phyloP scores from a whole-genome alignment of 2,113 vertebrate genomes.

The Sminthopsis crassicaudata region DNA sequence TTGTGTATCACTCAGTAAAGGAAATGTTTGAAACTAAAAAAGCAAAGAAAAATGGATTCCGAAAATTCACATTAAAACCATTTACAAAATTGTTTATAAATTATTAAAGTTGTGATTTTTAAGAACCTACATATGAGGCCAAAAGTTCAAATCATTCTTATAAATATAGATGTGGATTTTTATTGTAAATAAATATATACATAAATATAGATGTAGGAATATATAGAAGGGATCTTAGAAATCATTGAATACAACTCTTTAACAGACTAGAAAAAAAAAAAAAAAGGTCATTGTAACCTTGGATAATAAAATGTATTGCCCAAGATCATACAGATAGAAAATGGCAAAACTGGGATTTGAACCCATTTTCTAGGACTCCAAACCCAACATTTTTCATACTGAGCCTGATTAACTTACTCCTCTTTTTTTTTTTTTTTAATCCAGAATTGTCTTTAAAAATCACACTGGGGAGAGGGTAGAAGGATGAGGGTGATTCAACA shows the following conservation, averaged over 20 bases:
- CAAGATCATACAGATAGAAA: background rate
- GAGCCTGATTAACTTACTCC: background rate
- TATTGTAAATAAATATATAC: background rate
- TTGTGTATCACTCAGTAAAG: background rate
- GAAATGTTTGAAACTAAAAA: background rate
- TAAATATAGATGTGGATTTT: background rate
- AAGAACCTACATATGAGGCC: constrained; percentile 1
- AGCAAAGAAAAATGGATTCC: background rate
- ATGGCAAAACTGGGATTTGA: background rate
- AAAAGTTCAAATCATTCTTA: constrained; percentile 30
- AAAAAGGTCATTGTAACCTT: constrained; percentile 79
- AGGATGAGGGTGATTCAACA: background rate
- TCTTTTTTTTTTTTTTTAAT: background rate
- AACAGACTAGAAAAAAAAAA: no score
- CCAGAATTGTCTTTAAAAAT: background rate
- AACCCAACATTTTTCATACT: background rate
- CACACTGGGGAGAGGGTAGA: background rate
- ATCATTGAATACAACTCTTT: background rate
- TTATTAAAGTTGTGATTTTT: background rate
- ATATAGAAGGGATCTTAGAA: background rate
- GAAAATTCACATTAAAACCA: constrained; percentile 11
- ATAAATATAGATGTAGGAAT: background rate
- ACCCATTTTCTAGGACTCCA: background rate
- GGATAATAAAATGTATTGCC: constrained; percentile 79
- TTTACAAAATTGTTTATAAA: constrained; percentile 1